These are phyloP conservation scores for Ashinkailepas kermadecensis DNA, from an alignment of 2,888 invertebrate genomes.

Conservation along the genomic window DNA sequence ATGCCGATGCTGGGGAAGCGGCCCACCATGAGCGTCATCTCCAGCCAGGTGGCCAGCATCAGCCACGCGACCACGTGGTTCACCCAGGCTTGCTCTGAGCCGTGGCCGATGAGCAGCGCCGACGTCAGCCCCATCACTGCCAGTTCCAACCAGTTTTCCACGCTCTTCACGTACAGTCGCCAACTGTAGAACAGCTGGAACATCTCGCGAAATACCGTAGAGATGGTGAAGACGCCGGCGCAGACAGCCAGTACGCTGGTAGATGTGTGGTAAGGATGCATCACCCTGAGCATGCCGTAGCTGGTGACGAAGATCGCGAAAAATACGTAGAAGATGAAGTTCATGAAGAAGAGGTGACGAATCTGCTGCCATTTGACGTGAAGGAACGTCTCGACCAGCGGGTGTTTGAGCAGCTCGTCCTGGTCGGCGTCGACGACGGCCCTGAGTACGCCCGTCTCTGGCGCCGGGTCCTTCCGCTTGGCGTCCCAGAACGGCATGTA, in stretches of 20 bases:
- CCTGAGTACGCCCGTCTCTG: conserved; percentile 49
- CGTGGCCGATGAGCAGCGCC: conserved; percentile 42
- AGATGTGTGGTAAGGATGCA: not conserved
- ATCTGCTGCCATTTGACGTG: conserved; percentile 52
- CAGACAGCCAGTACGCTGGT: not conserved
- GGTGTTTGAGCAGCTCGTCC: conserved; percentile 49
- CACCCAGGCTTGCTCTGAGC: conserved; percentile 41
- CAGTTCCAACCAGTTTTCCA: conserved; percentile 53
- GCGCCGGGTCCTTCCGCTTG: conserved; percentile 45
- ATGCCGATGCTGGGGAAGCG: conserved; percentile 53
- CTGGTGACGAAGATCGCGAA: conserved; percentile 49
- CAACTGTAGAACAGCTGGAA: conserved; percentile 49
- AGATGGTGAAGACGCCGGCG: not conserved
- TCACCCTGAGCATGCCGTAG: conserved; percentile 38
- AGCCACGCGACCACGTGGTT: conserved; percentile 48
- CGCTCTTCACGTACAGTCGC: conserved; percentile 47
- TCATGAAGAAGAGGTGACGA: conserved; percentile 49
- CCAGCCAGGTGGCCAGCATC: conserved; percentile 50
- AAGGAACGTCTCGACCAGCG: conserved; percentile 51
- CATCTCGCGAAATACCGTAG: not conserved
- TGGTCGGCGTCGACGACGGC: conserved; percentile 49
- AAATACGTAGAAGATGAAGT: conserved; percentile 47
- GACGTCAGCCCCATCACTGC: conserved; percentile 46
- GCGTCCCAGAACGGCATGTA: conserved; percentile 41
- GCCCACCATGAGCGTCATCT: conserved; percentile 51